phyloP scores from a whole-genome alignment of 2,888 invertebrate species.

The Limnephilus rhombicus region DNA sequence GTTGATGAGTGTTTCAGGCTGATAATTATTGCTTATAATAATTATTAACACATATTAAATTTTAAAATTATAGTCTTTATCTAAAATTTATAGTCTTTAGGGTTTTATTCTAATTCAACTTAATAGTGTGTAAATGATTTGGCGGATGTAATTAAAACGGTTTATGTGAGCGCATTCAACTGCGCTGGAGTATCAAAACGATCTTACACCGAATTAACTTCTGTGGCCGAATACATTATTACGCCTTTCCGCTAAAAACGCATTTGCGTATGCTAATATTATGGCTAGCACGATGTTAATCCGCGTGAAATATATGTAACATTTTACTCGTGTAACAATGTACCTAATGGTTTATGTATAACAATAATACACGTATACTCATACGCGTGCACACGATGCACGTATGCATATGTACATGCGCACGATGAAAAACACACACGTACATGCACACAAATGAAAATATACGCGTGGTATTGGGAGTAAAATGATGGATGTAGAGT shows the following conservation, averaged over 20 bases:
- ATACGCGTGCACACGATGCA: too few relatives aligned
- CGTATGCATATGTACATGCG: too few relatives aligned
- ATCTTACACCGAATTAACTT: background rate
- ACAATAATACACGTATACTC: background rate
- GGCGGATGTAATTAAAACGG: background rate
- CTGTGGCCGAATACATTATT: background rate
- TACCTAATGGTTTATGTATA: background rate
- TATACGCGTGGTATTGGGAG: too few relatives aligned
- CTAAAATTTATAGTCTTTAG: too few relatives aligned
- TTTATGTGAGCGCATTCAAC: background rate
- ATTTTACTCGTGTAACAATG: too few relatives aligned
- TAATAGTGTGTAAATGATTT: background rate
- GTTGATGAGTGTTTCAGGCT: too few relatives aligned
- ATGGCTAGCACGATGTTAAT: background rate
- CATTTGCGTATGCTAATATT: background rate
- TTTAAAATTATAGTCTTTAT: too few relatives aligned
- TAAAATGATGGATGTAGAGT: too few relatives aligned
- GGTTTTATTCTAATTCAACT: background rate
- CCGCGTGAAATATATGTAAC: background rate
- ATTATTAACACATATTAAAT: too few relatives aligned
- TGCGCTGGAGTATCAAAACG: background rate
- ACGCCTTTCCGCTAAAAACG: background rate
- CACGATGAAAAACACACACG: too few relatives aligned
- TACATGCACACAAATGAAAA: too few relatives aligned
- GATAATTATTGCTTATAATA: too few relatives aligned